Percentiles rank a stretch among this genome's conserved stretches.
Conservation (phyloP, 2,888 invertebrate genomes). For the Hedychridium roseum region DNA sequence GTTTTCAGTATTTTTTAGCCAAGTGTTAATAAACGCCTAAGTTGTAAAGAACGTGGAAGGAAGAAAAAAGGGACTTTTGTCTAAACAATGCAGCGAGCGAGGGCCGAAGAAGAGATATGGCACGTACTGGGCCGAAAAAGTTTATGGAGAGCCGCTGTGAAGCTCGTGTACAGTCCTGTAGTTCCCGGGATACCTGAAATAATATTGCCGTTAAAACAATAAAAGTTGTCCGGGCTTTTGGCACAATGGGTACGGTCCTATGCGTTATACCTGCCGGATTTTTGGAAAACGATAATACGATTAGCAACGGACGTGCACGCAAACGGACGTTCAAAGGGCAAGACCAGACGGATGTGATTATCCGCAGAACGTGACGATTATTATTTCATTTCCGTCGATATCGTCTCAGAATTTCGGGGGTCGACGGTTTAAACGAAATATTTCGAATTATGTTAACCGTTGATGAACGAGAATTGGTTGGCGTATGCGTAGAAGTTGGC, state of each 20-base stretch:
- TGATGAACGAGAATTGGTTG: not conserved
- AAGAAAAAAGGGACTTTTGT: no score
- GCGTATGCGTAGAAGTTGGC: not conserved
- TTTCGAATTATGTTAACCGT: constrained; percentile 11
- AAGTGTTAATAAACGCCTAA: no score
- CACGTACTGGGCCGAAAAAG: not conserved
- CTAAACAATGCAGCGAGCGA: no score
- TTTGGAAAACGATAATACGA: constrained; percentile 40
- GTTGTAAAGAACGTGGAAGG: no score
- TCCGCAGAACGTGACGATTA: no score
- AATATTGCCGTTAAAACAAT: constrained; percentile 43
- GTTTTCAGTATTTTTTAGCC: no score
- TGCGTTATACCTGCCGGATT: constrained; percentile 34
- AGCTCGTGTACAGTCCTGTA: not conserved
- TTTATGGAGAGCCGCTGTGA: constrained; percentile 10
- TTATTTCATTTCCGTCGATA: no score
- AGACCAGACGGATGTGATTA: no score
- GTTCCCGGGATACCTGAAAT: constrained; percentile 28
- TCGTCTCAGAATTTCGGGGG: no score
- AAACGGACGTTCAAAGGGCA: no score
- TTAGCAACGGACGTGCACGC: constrained; percentile 31
- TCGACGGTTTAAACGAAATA: no score
- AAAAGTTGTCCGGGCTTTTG: constrained; percentile 31
- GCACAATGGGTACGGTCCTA: constrained; percentile 21
- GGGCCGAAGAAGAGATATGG: constrained; percentile 7